Evolutionary conservation across 2,113 vertebrate genomes (phyloP), one percentile per base, ranked within the genome.

Genomic region (Diphyllodes magnificus): DNA sequence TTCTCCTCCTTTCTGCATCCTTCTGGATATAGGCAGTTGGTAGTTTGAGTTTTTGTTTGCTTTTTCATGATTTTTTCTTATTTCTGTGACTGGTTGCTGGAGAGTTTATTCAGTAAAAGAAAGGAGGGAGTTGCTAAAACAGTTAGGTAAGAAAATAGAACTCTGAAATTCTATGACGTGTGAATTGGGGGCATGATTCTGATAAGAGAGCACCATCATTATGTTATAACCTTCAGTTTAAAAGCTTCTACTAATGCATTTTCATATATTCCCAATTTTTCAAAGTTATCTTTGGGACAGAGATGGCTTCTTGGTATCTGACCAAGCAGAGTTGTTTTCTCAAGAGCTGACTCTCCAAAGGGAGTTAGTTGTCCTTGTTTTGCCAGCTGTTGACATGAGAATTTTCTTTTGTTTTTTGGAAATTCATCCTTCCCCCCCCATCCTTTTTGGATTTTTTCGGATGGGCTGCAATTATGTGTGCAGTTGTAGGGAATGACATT

Each of bases 351-450:
- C 2, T 37, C 24, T 39, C 83, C 31, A 35, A 54, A 65, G 28
- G 14, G 25, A 65, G 22, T 27, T 9, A 21, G 13, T 64, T 64
- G 35, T 50, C 10, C 24, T 79, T 90, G 22, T 24, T 64, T 22
- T 45, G 28, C 50, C n/a, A 11, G 8, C 31, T 59, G 22, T 18
- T 54, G 50, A 39, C 10, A 4, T 23, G 5, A 39, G 31, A 59
- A 68, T 82, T 82, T 33, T 33, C 33, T 45, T 77, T 17, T 60
- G 5, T 49, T 54, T 56, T 4, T 72, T 72, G 42, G 42, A 47
- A 57, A 27, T 40, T 68, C 0, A 0, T 37, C 22, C 49, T 63
- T 30, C 22, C 6, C 2, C 2, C 11, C 11, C 31, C 27, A 35
- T 65, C 14, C 23, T 56, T 31, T 50, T 70, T 6, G 16, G 3